Percentiles rank a stretch among this genome's conserved stretches.
phyloP scores from a whole-genome alignment of 2,888 invertebrate genomes.

The Abrostola triplasia region DNA sequence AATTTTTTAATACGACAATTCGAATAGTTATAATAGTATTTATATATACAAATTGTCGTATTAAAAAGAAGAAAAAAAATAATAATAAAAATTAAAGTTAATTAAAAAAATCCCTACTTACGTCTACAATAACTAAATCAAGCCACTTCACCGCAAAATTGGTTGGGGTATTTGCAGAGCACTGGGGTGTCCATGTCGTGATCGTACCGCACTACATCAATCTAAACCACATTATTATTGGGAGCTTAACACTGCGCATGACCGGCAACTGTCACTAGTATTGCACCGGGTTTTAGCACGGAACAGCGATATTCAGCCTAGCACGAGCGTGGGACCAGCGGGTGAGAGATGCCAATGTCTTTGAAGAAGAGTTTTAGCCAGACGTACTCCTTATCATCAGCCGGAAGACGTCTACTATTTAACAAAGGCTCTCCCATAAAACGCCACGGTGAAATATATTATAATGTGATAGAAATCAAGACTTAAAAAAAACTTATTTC shows the following conservation, averaged over 20 bases:
- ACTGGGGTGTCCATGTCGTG: conserved; percentile 52
- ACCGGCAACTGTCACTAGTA: conserved; percentile 25
- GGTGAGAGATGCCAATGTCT: background rate
- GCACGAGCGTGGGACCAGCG: background rate
- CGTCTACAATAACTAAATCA: conserved; percentile 21
- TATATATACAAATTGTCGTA: too few relatives aligned
- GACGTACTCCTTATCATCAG: too few relatives aligned
- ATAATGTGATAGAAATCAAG: too few relatives aligned
- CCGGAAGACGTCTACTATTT: too few relatives aligned
- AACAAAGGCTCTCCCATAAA: too few relatives aligned
- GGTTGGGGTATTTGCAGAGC: conserved; percentile 35
- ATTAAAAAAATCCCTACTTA: background rate
- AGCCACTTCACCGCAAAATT: conserved; percentile 42
- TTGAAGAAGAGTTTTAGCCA: too few relatives aligned
- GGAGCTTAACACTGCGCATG: conserved; percentile 49
- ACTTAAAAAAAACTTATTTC: background rate
- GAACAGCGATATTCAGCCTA: conserved; percentile 26
- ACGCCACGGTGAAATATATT: too few relatives aligned
- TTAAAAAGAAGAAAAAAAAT: too few relatives aligned
- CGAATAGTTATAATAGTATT: too few relatives aligned
- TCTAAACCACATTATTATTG: conserved; percentile 29
- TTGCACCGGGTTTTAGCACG: conserved; percentile 36
- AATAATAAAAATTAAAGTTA: background rate
- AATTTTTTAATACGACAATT: too few relatives aligned
- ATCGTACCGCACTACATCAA: conserved; percentile 38